A percentile compares a stretch with the other conserved stretches of the same genome.
Evolutionary conservation across 2,113 vertebrate genomes (phyloP).

Genomic region (Coptodon rendalli): DNA sequence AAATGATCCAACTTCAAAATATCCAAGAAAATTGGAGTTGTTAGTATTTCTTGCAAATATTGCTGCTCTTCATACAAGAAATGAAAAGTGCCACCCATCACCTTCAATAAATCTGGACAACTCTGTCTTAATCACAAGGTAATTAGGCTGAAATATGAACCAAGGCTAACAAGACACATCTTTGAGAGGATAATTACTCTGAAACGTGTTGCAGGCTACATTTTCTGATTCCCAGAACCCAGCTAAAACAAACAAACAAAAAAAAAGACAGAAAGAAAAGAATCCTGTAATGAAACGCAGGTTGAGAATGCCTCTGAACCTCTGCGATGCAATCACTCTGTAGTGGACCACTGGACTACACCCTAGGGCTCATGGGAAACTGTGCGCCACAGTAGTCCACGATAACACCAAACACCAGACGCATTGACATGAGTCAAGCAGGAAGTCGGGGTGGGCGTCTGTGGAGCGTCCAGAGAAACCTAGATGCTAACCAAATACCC

Average conservation of each 20-base stretch:
- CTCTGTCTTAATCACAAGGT: slow-evolving; percentile 7
- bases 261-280: neutral
- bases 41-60: neutral
- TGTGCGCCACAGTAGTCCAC: slow-evolving; percentile 32
- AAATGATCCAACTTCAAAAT: neutral
- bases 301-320: slow-evolving; percentile 49
- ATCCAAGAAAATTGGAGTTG: neutral
- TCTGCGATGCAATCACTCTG: slow-evolving; percentile 34
- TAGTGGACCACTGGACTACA: slow-evolving; percentile 36
- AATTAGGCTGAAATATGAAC: slow-evolving; percentile 58
- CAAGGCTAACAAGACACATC: slow-evolving; percentile 44
- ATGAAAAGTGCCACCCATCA: slow-evolving; percentile 11
- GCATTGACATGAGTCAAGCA: slow-evolving; percentile 67
- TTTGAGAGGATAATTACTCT: slow-evolving; percentile 50
- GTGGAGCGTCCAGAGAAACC: slow-evolving; percentile 46
- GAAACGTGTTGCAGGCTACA: slow-evolving; percentile 36
- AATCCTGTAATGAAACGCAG: slow-evolving; percentile 65
- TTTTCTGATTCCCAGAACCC: slow-evolving; percentile 56
- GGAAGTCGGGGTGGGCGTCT: slow-evolving; percentile 68
- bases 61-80: neutral
- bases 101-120: neutral
- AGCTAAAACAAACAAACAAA: slow-evolving; percentile 60
- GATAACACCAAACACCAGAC: slow-evolving; percentile 63
- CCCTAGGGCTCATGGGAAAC: slow-evolving; percentile 59
- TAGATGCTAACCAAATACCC: slow-evolving; percentile 51